These are phyloP conservation scores for Pseudomyrmex dendroicus DNA, from an alignment of 1,140 invertebrate species.

Conservation along the genomic window DNA sequence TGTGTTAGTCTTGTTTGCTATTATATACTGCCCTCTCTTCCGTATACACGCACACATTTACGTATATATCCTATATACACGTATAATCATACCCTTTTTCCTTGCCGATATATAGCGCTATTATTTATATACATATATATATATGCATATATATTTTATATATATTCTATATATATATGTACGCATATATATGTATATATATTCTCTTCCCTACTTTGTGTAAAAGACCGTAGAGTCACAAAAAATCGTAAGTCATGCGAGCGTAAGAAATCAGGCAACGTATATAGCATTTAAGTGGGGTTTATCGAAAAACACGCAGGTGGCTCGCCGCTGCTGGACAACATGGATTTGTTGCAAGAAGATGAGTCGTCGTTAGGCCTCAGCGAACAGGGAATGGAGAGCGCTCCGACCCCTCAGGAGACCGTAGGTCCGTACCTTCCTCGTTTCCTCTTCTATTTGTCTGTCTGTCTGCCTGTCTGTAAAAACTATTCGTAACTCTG, in stretches of 20 bases:
- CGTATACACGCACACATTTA: slow-evolving; percentile 46
- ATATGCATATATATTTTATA: too few relatives aligned
- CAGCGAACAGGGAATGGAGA: slow-evolving; percentile 84
- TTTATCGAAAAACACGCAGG: slow-evolving; percentile 83
- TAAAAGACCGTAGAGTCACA: slow-evolving; percentile 62
- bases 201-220: slow-evolving; percentile 11
- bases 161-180: too few relatives aligned
- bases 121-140: neutral
- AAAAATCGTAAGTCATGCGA: slow-evolving; percentile 68
- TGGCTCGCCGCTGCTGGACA: slow-evolving; percentile 84
- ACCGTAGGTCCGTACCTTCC: slow-evolving; percentile 84
- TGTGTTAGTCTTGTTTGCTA: slow-evolving; percentile 84
- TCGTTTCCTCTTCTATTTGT: slow-evolving; percentile 75
- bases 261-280: slow-evolving; percentile 68
- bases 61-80: slow-evolving; percentile 54
- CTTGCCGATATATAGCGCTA: slow-evolving; percentile 26
- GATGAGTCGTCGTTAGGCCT: slow-evolving; percentile 84
- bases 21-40: slow-evolving; percentile 73
- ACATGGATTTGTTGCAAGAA: slow-evolving; percentile 85
- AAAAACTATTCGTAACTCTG: slow-evolving; percentile 70
- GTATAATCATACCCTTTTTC: slow-evolving; percentile 40
- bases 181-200: too few relatives aligned
- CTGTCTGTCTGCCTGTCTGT: slow-evolving; percentile 75
- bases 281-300: slow-evolving; percentile 77
- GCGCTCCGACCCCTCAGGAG: slow-evolving; percentile 81